phyloP scores from a whole-genome alignment of 1,140 invertebrate species.

The Bombus difficillimus region DNA sequence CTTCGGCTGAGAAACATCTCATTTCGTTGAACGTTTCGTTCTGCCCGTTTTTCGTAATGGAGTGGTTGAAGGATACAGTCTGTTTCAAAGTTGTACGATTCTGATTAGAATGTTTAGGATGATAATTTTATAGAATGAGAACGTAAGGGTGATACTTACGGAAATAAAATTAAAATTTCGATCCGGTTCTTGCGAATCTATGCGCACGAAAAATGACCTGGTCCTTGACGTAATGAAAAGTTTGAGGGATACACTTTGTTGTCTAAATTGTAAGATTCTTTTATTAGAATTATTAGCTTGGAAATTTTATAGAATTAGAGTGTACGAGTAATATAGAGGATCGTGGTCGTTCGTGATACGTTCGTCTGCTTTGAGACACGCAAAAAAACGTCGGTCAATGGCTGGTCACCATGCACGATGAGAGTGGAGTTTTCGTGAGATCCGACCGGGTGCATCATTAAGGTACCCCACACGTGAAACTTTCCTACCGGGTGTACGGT shows the following conservation, averaged over 20 bases:
- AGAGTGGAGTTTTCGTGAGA: conserved; percentile 68
- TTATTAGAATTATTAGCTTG: background rate
- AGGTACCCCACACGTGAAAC: conserved; percentile 56
- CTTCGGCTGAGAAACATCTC: background rate
- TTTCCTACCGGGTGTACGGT: conserved; percentile 42
- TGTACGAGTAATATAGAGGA: too few species aligned
- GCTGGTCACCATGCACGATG: conserved; percentile 56
- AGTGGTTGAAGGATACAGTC: rapidly evolving
- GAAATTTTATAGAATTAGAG: background rate
- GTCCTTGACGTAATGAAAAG: too few species aligned
- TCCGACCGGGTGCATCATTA: conserved; percentile 70
- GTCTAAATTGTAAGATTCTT: background rate
- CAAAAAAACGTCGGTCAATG: conserved; percentile 42
- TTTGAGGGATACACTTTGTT: too few species aligned
- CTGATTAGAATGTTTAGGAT: too few species aligned
- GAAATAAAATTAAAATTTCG: background rate
- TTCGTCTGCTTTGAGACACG: background rate
- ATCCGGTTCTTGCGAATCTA: background rate
- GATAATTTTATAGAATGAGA: too few species aligned
- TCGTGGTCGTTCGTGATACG: background rate
- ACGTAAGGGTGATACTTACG: background rate
- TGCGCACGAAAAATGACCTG: too few species aligned
- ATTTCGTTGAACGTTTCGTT: background rate
- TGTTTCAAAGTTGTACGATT: background rate
- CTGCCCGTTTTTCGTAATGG: background rate